Conservation (phyloP, 2,888 invertebrate genomes). For the Drosophila multiciliata region DNA sequence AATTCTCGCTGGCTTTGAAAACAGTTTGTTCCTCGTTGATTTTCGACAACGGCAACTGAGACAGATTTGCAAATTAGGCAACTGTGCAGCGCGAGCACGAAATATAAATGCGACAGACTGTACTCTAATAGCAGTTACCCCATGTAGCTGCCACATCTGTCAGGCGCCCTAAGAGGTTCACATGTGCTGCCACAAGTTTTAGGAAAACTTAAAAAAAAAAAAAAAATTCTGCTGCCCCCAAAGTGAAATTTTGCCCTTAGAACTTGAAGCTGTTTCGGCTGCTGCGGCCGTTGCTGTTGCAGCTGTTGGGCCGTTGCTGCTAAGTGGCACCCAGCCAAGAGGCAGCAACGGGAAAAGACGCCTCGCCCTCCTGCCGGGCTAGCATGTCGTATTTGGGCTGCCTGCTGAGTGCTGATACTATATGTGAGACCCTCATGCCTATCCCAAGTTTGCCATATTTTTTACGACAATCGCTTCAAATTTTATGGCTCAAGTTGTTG, state of each 20-base stretch:
- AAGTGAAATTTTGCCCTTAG: slow-evolving; percentile 62
- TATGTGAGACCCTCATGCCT: slow-evolving; percentile 29
- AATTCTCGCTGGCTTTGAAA: neutral
- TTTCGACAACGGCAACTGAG: neutral
- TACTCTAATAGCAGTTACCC: slow-evolving; percentile 24
- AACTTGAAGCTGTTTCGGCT: slow-evolving; percentile 25
- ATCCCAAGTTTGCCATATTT: slow-evolving; percentile 38
- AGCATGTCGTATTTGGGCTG: slow-evolving; percentile 17
- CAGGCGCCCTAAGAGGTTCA: slow-evolving; percentile 41
- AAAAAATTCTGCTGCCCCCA: slow-evolving; percentile 14
- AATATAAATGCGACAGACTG: slow-evolving; percentile 16
- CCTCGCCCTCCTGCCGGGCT: neutral
- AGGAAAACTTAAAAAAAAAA: slow-evolving; percentile 35
- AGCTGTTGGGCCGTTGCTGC: slow-evolving; percentile 55
- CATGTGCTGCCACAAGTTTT: slow-evolving; percentile 54
- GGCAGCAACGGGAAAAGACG: slow-evolving; percentile 53
- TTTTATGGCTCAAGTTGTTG: slow-evolving; percentile 72
- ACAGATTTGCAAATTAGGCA: slow-evolving; percentile 39
- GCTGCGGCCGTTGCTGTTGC: slow-evolving; percentile 8
- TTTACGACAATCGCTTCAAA: slow-evolving; percentile 70
- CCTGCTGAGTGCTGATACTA: slow-evolving; percentile 51
- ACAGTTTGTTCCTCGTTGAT: slow-evolving; percentile 4
- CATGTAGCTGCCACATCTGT: slow-evolving; percentile 56
- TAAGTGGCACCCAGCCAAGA: slow-evolving; percentile 68
- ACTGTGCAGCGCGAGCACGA: slow-evolving; percentile 28